Conservation (phyloP, 2,888 invertebrate genomes). For the Formica aserva region DNA sequence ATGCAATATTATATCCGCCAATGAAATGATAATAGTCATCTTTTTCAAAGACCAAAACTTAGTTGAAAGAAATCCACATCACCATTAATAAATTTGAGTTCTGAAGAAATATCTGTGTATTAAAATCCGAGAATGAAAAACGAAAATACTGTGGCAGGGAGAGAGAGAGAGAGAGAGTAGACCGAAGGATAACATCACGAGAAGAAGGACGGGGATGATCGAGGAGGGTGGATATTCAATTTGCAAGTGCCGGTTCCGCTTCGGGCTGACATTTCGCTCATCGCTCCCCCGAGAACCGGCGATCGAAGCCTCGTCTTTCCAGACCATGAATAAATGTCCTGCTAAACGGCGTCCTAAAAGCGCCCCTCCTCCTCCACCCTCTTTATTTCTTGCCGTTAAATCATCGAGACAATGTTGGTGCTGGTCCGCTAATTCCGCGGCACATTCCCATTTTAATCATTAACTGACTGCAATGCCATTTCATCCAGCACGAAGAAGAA, state of each 20-base stretch:
- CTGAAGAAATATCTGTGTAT: neutral
- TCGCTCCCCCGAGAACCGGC: constrained; percentile 77
- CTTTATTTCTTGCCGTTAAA: constrained; percentile 20
- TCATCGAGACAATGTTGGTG: constrained; percentile 22
- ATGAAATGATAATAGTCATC: neutral
- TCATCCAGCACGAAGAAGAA: neutral
- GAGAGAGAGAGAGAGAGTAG: too few relatives aligned
- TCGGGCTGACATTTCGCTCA: constrained; percentile 82
- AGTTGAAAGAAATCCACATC: neutral
- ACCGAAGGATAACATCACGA: constrained; percentile 54
- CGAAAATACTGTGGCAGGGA: neutral
- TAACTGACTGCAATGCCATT: constrained; percentile 58
- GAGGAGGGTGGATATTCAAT: constrained; percentile 79
- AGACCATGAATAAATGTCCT: constrained; percentile 60
- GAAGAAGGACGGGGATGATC: constrained; percentile 44
- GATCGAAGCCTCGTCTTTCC: constrained; percentile 69
- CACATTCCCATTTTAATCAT: constrained; percentile 29
- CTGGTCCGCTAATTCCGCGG: constrained; percentile 30
- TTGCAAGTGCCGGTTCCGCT: constrained; percentile 79
- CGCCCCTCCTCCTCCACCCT: constrained; percentile 12
- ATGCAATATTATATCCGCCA: neutral
- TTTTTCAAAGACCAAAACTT: neutral
- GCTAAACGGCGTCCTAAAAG: constrained; percentile 62
- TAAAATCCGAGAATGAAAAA: constrained; percentile 2
- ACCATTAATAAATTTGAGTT: neutral